phyloP scores from a whole-genome alignment of 2,888 invertebrate species.

The Lamellibrachia columna region DNA sequence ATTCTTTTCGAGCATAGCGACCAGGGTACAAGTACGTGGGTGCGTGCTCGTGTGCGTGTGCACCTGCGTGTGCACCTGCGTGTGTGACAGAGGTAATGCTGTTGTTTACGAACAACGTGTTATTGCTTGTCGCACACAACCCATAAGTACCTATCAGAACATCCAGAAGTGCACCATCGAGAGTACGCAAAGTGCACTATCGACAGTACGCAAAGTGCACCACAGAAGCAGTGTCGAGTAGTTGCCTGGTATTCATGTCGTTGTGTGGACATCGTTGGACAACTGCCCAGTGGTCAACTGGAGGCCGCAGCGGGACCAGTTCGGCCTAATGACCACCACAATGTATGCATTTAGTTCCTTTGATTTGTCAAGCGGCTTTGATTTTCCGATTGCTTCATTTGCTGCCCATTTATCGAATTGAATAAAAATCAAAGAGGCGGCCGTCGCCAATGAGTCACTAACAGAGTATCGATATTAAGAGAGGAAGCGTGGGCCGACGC shows the following conservation, averaged over 20 bases:
- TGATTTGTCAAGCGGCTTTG: constrained; percentile 16
- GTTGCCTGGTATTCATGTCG: neutral
- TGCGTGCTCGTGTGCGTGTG: neutral
- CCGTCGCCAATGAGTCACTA: neutral
- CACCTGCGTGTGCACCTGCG: too few relatives aligned
- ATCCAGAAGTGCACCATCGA: neutral
- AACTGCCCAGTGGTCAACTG: neutral
- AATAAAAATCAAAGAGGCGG: constrained; percentile 5
- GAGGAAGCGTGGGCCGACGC: neutral
- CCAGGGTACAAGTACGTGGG: neutral
- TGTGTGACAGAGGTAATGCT: neutral
- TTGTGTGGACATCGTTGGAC: neutral
- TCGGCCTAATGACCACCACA: neutral
- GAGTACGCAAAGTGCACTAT: neutral
- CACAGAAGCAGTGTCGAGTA: neutral
- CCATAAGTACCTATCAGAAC: neutral
- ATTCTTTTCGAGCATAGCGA: too few relatives aligned
- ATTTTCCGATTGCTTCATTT: constrained; percentile 6
- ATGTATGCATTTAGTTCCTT: neutral
- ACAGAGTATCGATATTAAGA: constrained; percentile 4
- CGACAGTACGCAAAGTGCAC: neutral
- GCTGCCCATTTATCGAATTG: constrained; percentile 3
- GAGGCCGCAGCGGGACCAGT: neutral
- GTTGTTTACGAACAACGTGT: neutral
- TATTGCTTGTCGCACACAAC: neutral